Evolutionary conservation across 2,888 invertebrate species (phyloP), one percentile per base, ranked within the genome.

Genomic region (Caenorhabditis imperialis): DNA sequence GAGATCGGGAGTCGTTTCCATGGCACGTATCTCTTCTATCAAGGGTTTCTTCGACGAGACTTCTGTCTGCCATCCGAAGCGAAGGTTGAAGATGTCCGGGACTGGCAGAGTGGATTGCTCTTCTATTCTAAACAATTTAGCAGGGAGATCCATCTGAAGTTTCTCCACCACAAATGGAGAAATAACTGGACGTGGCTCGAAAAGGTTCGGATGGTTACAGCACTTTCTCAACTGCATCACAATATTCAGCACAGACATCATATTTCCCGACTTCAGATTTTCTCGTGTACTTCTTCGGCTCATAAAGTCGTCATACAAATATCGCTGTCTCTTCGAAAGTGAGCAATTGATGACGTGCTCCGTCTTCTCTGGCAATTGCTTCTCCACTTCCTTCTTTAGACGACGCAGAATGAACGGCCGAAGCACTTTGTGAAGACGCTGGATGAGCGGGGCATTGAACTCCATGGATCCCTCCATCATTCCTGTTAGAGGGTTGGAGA

Each of bases 281-380:
- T 97, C 96, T 88, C 92, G 93, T 51, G 99, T 99, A 94, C 94
- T 93, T 88, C 96, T 93, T 86, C 95, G 92, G 58, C 95, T 93
- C 97, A 99, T 98, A 90, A 98, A 99, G 90, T 99, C 99, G 90
- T 99, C 98, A 90, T 99, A 99, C 70, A 99, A 91, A 91, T 92
- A 96, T 78, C 98, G 92, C 90, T 99, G 99, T 37, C 99, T 91
- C 90, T 96, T 96, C 37, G 98, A 95, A 82, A 99, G 91, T 53
- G 94, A 92, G 88, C 96, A 97, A 92, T 94, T 92, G 23, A 97
- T 91, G 81, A 97, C 93, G 90, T 96, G 96, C 89, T 98, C 97
- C 90, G 94, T 95, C 90, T 98, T 98, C 89, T 93, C 93, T 72
- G 97, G 97, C 92, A 98, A 92, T 91, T 98, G 96, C 88, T 96